These are phyloP conservation scores for Brachyopa scutellaris DNA, from an alignment of 2,888 invertebrate species.

Conservation along the genomic window DNA sequence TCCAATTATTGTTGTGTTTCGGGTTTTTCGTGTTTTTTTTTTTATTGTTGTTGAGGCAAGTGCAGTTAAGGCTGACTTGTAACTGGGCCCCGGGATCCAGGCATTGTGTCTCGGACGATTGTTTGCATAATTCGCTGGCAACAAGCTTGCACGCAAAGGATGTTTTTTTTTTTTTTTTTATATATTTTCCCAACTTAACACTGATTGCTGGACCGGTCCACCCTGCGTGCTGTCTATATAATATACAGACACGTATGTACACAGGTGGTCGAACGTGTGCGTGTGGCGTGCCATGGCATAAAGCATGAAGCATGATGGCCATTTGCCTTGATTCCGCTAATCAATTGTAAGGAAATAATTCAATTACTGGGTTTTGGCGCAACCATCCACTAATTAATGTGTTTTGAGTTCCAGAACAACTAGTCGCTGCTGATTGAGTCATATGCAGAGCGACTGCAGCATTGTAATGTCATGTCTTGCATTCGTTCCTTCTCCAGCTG, in stretches of 20 bases:
- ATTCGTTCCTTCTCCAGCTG: slow-evolving; percentile 56
- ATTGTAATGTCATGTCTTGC: slow-evolving; percentile 57
- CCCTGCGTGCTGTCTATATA: slow-evolving; percentile 1
- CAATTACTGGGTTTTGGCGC: slow-evolving; percentile 57
- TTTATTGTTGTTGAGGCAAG: slow-evolving; percentile 14
- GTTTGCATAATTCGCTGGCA: slow-evolving; percentile 61
- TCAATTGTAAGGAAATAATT: slow-evolving; percentile 70
- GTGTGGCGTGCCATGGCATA: slow-evolving; percentile 26
- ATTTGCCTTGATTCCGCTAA: slow-evolving; percentile 56
- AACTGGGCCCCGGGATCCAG: slow-evolving; percentile 44
- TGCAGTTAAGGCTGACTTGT: slow-evolving; percentile 30
- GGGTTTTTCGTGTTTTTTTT: slow-evolving; percentile 21
- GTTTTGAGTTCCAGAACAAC: slow-evolving; percentile 30
- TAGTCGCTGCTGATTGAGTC: slow-evolving; percentile 63
- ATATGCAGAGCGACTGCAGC: slow-evolving; percentile 17
- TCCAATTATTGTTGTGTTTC: slow-evolving; percentile 72
- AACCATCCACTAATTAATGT: slow-evolving; percentile 64
- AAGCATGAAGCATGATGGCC: too few species aligned
- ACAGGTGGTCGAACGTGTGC: slow-evolving; percentile 40
- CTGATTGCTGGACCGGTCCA: slow-evolving; percentile 8
- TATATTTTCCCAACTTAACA: background rate
- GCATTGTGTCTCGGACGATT: slow-evolving; percentile 46
- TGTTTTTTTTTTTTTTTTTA: background rate
- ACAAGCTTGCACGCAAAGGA: slow-evolving; percentile 53
- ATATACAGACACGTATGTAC: too few species aligned